A percentile compares a stretch with the other conserved stretches of the same genome.
These are phyloP conservation scores for Crotalus horridus DNA, from an alignment of 2,113 vertebrate species.

Conservation along the genomic window DNA sequence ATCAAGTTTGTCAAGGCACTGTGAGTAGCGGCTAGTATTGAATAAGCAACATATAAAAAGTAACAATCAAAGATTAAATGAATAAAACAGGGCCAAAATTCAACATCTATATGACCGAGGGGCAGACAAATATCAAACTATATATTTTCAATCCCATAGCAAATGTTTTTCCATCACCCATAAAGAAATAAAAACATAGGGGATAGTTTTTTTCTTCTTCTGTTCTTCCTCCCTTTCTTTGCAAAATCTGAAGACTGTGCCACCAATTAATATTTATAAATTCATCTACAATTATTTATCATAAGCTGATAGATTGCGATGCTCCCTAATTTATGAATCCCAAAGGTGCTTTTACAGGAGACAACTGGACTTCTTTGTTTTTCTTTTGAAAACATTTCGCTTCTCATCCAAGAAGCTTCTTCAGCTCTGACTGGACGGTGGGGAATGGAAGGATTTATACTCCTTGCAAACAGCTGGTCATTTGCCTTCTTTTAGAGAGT, in stretches of 20 bases:
- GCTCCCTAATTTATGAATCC: neutral
- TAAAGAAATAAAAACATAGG: neutral
- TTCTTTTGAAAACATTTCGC: too few species aligned
- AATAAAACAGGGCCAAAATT: neutral
- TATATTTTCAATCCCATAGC: neutral
- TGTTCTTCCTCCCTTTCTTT: neutral
- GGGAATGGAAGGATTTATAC: too few species aligned
- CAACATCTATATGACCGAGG: neutral
- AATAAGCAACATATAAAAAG: neutral
- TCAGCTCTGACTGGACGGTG: too few species aligned
- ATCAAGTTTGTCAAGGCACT: neutral
- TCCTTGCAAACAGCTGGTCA: too few species aligned
- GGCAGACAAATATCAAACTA: neutral
- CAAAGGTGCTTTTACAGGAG: too few species aligned
- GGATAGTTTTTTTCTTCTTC: neutral
- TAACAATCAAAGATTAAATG: neutral
- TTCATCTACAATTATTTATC: too few species aligned
- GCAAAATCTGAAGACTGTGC: neutral
- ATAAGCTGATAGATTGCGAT: neutral
- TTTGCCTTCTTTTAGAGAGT: too few species aligned
- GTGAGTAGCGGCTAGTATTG: neutral
- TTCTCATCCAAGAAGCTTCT: too few species aligned
- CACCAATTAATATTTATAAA: neutral
- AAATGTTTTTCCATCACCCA: neutral
- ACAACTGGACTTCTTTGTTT: too few species aligned